phyloP scores from a whole-genome alignment of 1,140 invertebrate genomes.

The Ditylenchus dipsaci region DNA sequence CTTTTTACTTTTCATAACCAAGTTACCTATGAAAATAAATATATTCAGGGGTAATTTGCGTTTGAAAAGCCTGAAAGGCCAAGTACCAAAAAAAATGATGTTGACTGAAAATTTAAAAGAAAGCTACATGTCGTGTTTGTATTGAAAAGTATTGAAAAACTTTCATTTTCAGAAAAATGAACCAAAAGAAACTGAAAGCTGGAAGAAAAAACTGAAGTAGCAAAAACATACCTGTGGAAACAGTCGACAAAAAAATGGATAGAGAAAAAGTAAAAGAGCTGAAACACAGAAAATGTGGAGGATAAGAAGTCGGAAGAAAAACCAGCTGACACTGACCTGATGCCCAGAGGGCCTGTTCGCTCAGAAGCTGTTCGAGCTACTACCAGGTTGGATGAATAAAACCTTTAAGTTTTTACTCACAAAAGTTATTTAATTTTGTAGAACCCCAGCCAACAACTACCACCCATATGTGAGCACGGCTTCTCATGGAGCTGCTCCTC shows the following conservation, averaged over 20 bases:
- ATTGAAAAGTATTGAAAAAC: no score
- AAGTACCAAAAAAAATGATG: no score
- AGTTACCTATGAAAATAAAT: no score
- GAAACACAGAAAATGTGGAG: slow-evolving; percentile 17
- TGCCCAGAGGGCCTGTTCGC: slow-evolving; percentile 52
- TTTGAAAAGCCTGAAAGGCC: no score
- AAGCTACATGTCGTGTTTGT: no score
- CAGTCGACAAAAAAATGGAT: slow-evolving; percentile 9
- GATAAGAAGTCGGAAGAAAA: slow-evolving; percentile 10
- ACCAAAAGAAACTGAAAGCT: background rate
- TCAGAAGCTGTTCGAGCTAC: slow-evolving; percentile 16
- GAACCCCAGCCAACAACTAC: background rate
- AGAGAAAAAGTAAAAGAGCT: slow-evolving; percentile 21
- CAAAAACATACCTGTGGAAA: slow-evolving; percentile 10
- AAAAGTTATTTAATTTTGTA: background rate
- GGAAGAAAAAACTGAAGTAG: slow-evolving; percentile 11
- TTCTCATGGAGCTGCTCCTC: slow-evolving; percentile 7
- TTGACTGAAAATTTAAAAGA: no score
- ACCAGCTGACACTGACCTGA: slow-evolving; percentile 23
- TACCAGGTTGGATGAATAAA: slow-evolving; percentile 13
- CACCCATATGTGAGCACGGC: slow-evolving; percentile 26
- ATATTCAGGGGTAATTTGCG: no score
- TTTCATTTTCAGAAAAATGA: no score
- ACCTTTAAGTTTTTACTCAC: slow-evolving; percentile 5
- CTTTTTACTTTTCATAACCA: no score